Evolutionary conservation across 2,113 vertebrate species (phyloP), one percentile per base, ranked within the genome.

Genomic region (Camarhynchus parvulus): DNA sequence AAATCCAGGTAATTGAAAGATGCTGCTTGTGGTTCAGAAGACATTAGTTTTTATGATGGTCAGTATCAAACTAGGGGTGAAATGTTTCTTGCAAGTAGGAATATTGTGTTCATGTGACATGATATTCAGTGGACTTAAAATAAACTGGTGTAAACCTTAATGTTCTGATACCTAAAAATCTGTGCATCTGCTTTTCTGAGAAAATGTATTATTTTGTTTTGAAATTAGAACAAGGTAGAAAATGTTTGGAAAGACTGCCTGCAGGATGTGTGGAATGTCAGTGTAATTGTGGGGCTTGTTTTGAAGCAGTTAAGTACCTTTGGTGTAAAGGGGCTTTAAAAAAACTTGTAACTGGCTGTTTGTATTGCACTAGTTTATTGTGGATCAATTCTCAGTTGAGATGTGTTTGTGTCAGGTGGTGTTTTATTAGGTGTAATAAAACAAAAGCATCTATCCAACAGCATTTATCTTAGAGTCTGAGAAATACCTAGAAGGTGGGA

Each of bases 341-440:
- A 50, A 55, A 47, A 47, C 76, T 50, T 73, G 50, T 68, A 83
- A 76, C 24, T 67, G 25, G 31, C 7, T 94, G 50, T 80, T 82
- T 77, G n/a, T 87, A 50, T 80, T 83, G 28, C 19, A 11, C 33
- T 69, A 39, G 67, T 79, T 76, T 68, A 83, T 67, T 85, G 42
- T 64, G 42, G 59, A 80, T 90, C 82, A 83, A 23, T 92, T 94
- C 84, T 92, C 91, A 77, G 13, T 11, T 73, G 89, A 89, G 75
- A 67, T 73, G n/a, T 2, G 6, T 80, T 91, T 91, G 49, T 90
- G 52, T 82, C 55, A 77, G 72, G 42, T 59, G 39, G 50, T 89
- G 41, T 49, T 94, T 92, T 93, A 82, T 84, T 82, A 76, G 37
- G 4, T 79, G 23, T 69, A 82, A 69, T 92, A 85, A 92, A 89